Percentiles rank a stretch among this genome's conserved stretches.
Evolutionary conservation across 1,140 invertebrate species (phyloP).

Genomic region (Arion vulgaris): DNA sequence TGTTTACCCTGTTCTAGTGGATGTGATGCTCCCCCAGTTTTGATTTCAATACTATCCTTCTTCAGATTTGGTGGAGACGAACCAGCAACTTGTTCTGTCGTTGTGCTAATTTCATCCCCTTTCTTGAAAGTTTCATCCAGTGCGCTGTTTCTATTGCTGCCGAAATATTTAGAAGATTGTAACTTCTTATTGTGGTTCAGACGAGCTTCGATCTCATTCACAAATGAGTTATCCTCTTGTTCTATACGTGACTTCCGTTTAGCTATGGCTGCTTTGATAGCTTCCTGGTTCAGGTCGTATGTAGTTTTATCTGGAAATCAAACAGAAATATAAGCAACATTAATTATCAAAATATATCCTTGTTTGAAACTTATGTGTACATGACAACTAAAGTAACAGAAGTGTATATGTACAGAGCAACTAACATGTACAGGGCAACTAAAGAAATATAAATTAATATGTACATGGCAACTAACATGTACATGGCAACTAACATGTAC

Average conservation of each 20-base stretch:
- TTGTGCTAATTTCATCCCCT: background rate
- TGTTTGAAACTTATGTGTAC: too few species aligned
- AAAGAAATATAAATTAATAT: too few species aligned
- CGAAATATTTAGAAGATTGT: conserved; percentile 60
- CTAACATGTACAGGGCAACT: too few species aligned
- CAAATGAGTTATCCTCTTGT: conserved; percentile 51
- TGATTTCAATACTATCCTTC: background rate
- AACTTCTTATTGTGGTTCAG: conserved; percentile 67
- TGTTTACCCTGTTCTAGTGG: background rate
- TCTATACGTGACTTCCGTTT: conserved; percentile 55
- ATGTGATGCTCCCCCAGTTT: background rate
- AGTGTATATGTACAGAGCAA: too few species aligned
- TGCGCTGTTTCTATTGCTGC: conserved; percentile 46
- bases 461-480: too few species aligned
- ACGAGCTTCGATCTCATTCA: conserved; percentile 60
- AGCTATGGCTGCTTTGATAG: conserved; percentile 62
- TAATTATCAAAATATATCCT: too few species aligned
- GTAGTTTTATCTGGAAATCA: conserved; percentile 38
- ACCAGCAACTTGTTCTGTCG: background rate
- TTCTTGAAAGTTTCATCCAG: conserved; percentile 12
- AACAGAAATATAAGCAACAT: too few species aligned
- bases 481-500: too few species aligned
- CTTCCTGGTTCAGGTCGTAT: conserved; percentile 56
- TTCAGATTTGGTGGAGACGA: background rate
- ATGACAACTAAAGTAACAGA: too few species aligned